Conservation (phyloP, 2,888 invertebrate species). For the Eilema depressum region DNA sequence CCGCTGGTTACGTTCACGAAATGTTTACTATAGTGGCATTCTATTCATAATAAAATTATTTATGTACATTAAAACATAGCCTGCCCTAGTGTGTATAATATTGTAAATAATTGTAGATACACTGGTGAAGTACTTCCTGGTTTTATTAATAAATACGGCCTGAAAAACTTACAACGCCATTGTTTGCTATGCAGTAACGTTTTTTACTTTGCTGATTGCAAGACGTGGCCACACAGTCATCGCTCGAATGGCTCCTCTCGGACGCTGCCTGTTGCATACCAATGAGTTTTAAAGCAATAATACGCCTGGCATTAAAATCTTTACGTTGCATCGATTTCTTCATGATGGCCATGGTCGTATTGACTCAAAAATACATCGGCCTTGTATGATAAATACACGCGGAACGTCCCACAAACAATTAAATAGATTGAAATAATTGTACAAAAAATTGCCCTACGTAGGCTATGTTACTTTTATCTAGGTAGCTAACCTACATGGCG, state of each 20-base stretch:
- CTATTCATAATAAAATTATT: too few relatives aligned
- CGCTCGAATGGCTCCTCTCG: conserved; percentile 44
- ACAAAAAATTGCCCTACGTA: not conserved
- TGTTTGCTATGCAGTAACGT: conserved; percentile 23
- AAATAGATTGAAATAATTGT: not conserved
- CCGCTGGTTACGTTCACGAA: too few relatives aligned
- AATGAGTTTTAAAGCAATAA: conserved; percentile 63
- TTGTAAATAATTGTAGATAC: too few relatives aligned
- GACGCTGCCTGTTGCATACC: conserved; percentile 63
- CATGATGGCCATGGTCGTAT: conserved; percentile 20
- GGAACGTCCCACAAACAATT: not conserved
- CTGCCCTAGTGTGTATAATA: too few relatives aligned
- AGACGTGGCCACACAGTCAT: conserved; percentile 31
- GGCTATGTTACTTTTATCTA: not conserved
- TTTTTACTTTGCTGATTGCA: conserved; percentile 22
- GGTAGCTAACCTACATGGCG: too few relatives aligned
- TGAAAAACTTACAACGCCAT: not conserved
- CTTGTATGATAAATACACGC: conserved; percentile 5
- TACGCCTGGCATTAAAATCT: conserved; percentile 52
- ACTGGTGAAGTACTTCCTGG: not conserved
- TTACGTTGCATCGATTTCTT: conserved; percentile 53
- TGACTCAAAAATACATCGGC: not conserved
- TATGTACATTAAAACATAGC: too few relatives aligned
- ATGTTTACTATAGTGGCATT: too few relatives aligned
- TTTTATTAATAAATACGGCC: not conserved